These are phyloP conservation scores for Leptoclinus maculatus DNA, from an alignment of 2,797 vertebrate species.

Conservation along the genomic window DNA sequence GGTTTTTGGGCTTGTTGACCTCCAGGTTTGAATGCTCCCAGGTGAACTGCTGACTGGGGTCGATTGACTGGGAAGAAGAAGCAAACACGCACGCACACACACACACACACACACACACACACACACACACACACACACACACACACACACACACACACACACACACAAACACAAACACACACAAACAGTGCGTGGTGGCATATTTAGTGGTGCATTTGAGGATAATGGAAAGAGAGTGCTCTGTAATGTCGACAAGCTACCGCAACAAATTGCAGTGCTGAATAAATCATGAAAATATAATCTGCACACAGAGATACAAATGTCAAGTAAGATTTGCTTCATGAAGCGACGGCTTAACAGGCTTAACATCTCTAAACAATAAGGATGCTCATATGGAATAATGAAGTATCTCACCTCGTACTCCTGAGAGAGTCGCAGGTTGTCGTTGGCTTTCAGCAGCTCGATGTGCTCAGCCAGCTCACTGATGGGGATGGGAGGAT, in stretches of 20 bases:
- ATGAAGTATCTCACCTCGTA: slow-evolving; percentile 90
- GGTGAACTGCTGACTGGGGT: slow-evolving; percentile 97
- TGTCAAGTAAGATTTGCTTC: slow-evolving; percentile 63
- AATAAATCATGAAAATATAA: slow-evolving; percentile 73
- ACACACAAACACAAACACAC: not conserved
- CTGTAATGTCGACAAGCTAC: slow-evolving; percentile 46
- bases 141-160: slow-evolving; percentile 12
- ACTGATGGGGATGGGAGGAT: slow-evolving; percentile 93
- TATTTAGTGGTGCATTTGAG: slow-evolving; percentile 44
- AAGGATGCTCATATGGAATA: slow-evolving; percentile 33
- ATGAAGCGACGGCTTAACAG: slow-evolving; percentile 51
- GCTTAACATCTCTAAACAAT: slow-evolving; percentile 49
- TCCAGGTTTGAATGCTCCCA: slow-evolving; percentile 99
- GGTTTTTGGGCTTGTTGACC: slow-evolving; percentile 98
- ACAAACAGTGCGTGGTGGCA: not conserved
- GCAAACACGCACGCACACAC: slow-evolving; percentile 23
- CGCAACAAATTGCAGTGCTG: slow-evolving; percentile 61
- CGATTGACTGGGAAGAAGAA: slow-evolving; percentile 88
- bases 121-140: slow-evolving; percentile 2
- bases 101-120: slow-evolving; percentile 7
- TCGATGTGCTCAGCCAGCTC: slow-evolving; percentile 98
- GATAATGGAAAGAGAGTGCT: slow-evolving; percentile 58
- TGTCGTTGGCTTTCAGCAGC: slow-evolving; percentile 98
- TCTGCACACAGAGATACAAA: slow-evolving; percentile 47
- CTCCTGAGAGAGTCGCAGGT: slow-evolving; percentile 98